These are phyloP conservation scores for Chiroxiphia lanceolata DNA, from an alignment of 2,797 vertebrate species.

Conservation along the genomic window DNA sequence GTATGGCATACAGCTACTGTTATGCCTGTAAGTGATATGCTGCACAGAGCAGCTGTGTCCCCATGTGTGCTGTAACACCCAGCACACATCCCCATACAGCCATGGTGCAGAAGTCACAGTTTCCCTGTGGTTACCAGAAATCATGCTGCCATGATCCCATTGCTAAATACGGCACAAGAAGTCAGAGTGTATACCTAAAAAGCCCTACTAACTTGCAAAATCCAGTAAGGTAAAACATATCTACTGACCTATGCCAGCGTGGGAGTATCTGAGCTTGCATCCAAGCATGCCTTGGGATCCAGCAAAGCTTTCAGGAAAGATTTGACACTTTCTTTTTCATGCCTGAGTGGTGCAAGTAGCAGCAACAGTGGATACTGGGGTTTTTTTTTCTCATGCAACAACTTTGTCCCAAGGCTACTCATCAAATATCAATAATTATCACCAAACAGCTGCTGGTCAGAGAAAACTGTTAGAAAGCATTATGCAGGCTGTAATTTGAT, in stretches of 20 bases:
- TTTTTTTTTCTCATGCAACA: background rate
- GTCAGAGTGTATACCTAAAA: background rate
- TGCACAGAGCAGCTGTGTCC: background rate
- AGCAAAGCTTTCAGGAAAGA: background rate
- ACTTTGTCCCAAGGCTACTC: background rate
- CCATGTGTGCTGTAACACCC: background rate
- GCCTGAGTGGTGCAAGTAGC: background rate
- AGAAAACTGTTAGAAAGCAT: background rate
- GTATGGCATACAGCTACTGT: background rate
- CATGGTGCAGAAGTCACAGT: background rate
- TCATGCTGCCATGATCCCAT: background rate
- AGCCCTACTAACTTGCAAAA: background rate
- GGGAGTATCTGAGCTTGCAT: slow-evolving; percentile 7
- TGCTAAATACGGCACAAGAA: background rate
- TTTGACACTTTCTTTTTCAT: background rate
- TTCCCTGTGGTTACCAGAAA: background rate
- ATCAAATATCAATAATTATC: background rate
- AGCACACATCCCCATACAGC: background rate
- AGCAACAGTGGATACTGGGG: background rate
- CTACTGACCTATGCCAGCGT: background rate
- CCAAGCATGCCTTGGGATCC: slow-evolving; percentile 17
- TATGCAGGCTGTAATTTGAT: background rate
- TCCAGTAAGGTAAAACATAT: background rate
- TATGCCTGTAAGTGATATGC: background rate
- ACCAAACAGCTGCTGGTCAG: background rate